Evolutionary conservation across 1,140 invertebrate species (phyloP), one percentile per base, ranked within the genome.

Genomic region (Holcopasites calliopsidis): DNA sequence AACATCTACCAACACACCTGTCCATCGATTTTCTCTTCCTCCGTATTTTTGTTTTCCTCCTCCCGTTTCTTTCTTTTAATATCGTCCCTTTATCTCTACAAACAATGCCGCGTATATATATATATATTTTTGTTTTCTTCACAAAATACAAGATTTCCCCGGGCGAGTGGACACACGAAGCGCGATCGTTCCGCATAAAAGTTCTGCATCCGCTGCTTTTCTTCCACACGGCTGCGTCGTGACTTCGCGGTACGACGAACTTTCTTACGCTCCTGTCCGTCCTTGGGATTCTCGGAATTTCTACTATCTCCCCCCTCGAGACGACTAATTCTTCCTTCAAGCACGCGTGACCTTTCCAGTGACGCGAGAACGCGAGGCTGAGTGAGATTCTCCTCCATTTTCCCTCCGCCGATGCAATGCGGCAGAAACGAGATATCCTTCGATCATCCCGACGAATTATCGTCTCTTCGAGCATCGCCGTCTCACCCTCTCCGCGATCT

Each of bases 401-500:
- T 10, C 26, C 6, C 6, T 31, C 7, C 26, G 26, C 21, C 6
- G 26, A 31, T 16, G n/a, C 18, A 6, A 13, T 18, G 1, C 26
- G n/a, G 13, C 8, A 7, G 23, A n/a, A 62, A 62, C 23, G 26
- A 47, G 26, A 47, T n/a, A 31, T 6, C 2, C n/a, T 16, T 38
- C 6, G 31, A 21, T 35, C 13, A 11, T n/a, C 23, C 11, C 3
- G 7, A 11, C 23, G 1, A 18, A 26, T 38, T 40, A 62, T 18
- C 16, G 21, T 23, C 21, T 61, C 5, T 13, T 65, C n/a, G 23
- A 13, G 4, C 13, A 40, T 26, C 44, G 2, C 3, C 80, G 57
- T 50, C 35, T 79, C 33, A 8, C 62, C 52, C 4, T 68, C 16
- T 69, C 31, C 2, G 86, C 85, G 47, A 86, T 35, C 6, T 68